Conservation (phyloP, 2,113 vertebrate genomes). For the Etia nguti region DNA sequence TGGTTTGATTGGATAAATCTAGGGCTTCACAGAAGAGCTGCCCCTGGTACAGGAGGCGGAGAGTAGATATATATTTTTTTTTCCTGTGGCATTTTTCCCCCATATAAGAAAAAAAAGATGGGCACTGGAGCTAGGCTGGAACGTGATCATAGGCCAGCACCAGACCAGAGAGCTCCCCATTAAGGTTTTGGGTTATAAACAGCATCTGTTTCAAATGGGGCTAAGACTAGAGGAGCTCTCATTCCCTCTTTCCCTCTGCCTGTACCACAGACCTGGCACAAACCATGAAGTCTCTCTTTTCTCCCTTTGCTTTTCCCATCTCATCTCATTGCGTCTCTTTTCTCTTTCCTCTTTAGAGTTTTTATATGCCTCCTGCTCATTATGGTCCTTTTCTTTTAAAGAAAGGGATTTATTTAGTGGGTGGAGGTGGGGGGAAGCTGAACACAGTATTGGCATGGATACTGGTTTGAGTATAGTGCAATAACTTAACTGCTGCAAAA, state of each 20-base stretch:
- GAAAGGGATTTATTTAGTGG: slow-evolving; percentile 57
- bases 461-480: slow-evolving; percentile 5
- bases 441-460: not conserved
- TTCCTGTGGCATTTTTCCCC: slow-evolving; percentile 57
- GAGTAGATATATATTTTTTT: slow-evolving; percentile 24
- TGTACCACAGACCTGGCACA: slow-evolving; percentile 58
- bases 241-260: slow-evolving; percentile 53
- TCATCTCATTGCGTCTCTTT: slow-evolving; percentile 55
- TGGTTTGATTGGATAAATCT: slow-evolving; percentile 65
- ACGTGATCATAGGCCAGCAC: slow-evolving; percentile 68
- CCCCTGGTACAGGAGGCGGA: slow-evolving; percentile 50
- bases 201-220: slow-evolving; percentile 75
- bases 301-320: slow-evolving; percentile 38
- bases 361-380: slow-evolving; percentile 59
- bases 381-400: slow-evolving; percentile 40
- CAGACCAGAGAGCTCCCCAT: slow-evolving; percentile 64
- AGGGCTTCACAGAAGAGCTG: slow-evolving; percentile 63
- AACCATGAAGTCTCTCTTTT: slow-evolving; percentile 57
- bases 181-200: slow-evolving; percentile 71
- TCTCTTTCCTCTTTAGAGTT: slow-evolving; percentile 56
- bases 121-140: slow-evolving; percentile 67
- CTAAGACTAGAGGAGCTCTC: slow-evolving; percentile 53
- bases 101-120: slow-evolving; percentile 48
- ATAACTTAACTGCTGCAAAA: not conserved
- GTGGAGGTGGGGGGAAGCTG: not conserved